Base-by-base conservation (phyloP, 1,140 invertebrate species). In the Lepidostoma basale region DNA sequence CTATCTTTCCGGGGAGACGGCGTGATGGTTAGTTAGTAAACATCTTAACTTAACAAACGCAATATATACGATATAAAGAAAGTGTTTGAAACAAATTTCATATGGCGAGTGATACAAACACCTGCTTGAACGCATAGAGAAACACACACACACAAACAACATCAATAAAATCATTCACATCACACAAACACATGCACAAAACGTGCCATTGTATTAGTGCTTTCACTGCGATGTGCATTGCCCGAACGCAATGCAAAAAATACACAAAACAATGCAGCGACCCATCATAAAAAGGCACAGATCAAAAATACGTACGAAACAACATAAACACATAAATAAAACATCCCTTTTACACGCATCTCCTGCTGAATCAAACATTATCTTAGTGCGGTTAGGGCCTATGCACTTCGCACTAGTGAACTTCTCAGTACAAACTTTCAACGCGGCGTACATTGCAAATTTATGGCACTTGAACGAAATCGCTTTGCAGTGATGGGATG, bases 391-490 rank as follows among this genome's bases (percentile, higher is more conserved):
- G 30, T 59, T 39, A 0, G 33, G 54, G 30, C 33, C 54, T 59
- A 59, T 59, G 54, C 54, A 59, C 54, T 40, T n/a, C 54, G 54
- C n/a, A 39, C 36, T 59, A 30, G 18, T 25, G 30, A 30, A 30
- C 49, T 28, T 30, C n/a, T 6, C 3, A 10, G 1, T 0, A 26
- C 26, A 18, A 54, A 16, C 4, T 30, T 28, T n/a, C 12, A 30
- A 6, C 26, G 5, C n/a, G 23, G n/a, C 9, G 1, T 4, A 12
- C 6, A 3, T 6, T 18, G 26, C 26, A 49, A 22, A 23, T 49
- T 23, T 2, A 18, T 10, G 12, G 1, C 23, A 54, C 49, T 18
- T 28, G 0, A 54, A 54, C 3, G 12, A 33, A 54, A 30, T 30
- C 26, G 26, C 12, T 26, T 4, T 3, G 9, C 25, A 1, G 26